Base-by-base conservation (phyloP, 2,113 vertebrate species). In the Brachyhypopomus gauderio region DNA sequence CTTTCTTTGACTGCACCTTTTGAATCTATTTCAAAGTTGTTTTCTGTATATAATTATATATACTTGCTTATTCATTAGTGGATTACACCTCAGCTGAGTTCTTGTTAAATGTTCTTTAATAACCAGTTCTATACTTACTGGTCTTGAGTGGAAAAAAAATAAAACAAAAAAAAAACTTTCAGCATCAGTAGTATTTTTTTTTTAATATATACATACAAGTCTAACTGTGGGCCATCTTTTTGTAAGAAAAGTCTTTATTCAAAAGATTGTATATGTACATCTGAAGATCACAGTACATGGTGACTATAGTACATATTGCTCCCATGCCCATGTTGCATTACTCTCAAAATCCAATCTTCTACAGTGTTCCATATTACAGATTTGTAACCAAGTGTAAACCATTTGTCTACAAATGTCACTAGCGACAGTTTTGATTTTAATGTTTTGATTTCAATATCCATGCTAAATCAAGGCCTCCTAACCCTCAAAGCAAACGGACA, bases 201-300 rank as follows among this genome's bases (percentile, higher is more conserved):
- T 52, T 52, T 52, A 1, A 52, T 12, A 52, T 11, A 8, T 52
- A 8, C 45, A 9, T 11, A 5, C 6, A 9, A 48, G 2, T 52
- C 45, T 12, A 52, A 12, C 1, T 52, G 0, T 52, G 45, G 45
- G 45, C 1, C 2, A 52, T 11, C 1, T 52, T 74, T 77, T 62
- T 64, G 34, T 83, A 85, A 88, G 88, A 71, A 88, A 88, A 92
- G 71, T 85, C 82, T 93, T 93, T 92, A 94, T 91, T 92, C 89
- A 91, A 93, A 93, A 93, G 82, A 87, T 85, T 82, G 67, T 89
- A 83, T 90, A 92, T 93, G 91, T 92, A 93, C 91, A 93, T 85
- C 88, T 86, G 71, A 91, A 85, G 81, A 82, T 88, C 73, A 88
- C 86, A 87, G 87, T 89, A 77, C 76, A 76, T 86, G 86, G 87